A percentile compares a stretch with the other conserved stretches of the same genome.
Conservation (phyloP, 2,113 vertebrate species). For the Nerophis lumbriciformis region DNA sequence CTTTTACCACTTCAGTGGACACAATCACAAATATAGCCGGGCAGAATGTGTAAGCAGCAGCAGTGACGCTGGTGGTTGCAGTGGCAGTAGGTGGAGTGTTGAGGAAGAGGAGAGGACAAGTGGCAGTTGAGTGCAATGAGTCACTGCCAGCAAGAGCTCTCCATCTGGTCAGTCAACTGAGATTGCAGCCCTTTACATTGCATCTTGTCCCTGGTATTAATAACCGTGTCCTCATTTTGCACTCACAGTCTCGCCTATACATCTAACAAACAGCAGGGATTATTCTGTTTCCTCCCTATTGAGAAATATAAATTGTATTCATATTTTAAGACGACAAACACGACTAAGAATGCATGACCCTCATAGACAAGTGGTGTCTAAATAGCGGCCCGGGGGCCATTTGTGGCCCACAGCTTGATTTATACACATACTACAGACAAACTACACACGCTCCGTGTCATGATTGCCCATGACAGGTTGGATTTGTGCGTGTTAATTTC, state of each 20-base stretch:
- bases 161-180: constrained; percentile 52
- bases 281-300: background rate
- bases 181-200: constrained; percentile 40
- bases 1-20: constrained; percentile 75
- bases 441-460: no score
- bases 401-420: no score
- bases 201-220: constrained; percentile 36
- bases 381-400: no score
- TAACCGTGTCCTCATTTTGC: constrained; percentile 21
- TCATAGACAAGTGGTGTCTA: no score
- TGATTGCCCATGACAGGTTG: no score
- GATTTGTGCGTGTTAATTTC: no score
- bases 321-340: no score
- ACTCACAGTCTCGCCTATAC: constrained; percentile 18
- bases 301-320: no score
- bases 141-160: constrained; percentile 53
- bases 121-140: constrained; percentile 50
- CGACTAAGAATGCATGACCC: no score
- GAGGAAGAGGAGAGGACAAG: constrained; percentile 40
- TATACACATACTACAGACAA: no score
- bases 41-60: constrained; percentile 57
- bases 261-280: constrained; percentile 22
- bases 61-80: constrained; percentile 18
- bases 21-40: constrained; percentile 73
- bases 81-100: constrained; percentile 38